These are phyloP conservation scores for Dromius quadrimaculatus DNA, from an alignment of 2,888 invertebrate genomes.

Conservation along the genomic window DNA sequence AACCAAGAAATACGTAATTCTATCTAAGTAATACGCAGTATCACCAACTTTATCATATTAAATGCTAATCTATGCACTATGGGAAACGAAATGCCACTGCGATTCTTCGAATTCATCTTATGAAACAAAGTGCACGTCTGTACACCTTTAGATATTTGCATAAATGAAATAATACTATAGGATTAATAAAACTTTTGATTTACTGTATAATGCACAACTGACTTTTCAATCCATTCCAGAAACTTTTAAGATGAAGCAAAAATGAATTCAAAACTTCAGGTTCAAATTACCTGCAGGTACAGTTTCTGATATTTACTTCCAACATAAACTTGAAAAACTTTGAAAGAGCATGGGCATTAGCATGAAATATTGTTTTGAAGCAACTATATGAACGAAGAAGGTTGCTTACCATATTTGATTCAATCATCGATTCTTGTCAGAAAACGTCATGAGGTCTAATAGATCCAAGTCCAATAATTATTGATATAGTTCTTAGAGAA, in stretches of 20 bases:
- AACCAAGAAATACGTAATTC: slow-evolving; percentile 29
- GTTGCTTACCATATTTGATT: too few relatives aligned
- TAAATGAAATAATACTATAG: slow-evolving; percentile 23
- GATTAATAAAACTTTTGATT: slow-evolving; percentile 15
- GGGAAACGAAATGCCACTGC: slow-evolving; percentile 25
- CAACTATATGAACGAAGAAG: too few relatives aligned
- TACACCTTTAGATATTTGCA: slow-evolving; percentile 14
- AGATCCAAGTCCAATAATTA: too few relatives aligned
- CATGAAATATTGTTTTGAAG: too few relatives aligned
- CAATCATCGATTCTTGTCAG: too few relatives aligned
- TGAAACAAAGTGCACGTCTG: slow-evolving; percentile 11
- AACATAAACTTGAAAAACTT: too few relatives aligned
- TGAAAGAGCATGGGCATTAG: too few relatives aligned
- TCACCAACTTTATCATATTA: slow-evolving; percentile 31
- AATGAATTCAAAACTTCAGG: not conserved
- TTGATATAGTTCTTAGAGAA: too few relatives aligned
- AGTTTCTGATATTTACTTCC: not conserved
- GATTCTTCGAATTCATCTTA: slow-evolving; percentile 19
- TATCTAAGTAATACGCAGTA: slow-evolving; percentile 33
- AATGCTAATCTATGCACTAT: slow-evolving; percentile 31
- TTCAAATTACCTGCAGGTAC: not conserved
- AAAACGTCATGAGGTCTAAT: too few relatives aligned
- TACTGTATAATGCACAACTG: not conserved
- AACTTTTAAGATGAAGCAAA: not conserved
- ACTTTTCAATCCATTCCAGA: not conserved